These are phyloP conservation scores for Phymastichus coffea DNA, from an alignment of 1,140 invertebrate species.

Conservation along the genomic window DNA sequence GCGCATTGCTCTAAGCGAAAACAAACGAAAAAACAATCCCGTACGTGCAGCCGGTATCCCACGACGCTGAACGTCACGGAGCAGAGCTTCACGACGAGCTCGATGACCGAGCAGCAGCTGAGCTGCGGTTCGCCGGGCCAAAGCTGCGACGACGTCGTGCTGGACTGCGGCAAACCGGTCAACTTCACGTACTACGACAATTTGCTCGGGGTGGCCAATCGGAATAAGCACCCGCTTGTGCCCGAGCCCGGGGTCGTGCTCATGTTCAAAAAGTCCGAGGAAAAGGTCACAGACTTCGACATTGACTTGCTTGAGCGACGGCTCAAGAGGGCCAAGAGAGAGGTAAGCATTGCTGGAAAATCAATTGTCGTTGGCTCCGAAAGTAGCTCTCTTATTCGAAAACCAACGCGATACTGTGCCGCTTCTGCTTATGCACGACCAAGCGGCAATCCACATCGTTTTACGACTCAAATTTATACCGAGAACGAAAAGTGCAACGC, in stretches of 20 bases:
- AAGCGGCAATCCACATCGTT: too few species aligned
- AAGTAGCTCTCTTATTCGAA: too few species aligned
- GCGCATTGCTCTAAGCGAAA: conserved; percentile 50
- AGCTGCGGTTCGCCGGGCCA: conserved; percentile 42
- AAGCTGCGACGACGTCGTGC: conserved; percentile 63
- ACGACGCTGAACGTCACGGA: conserved; percentile 46
- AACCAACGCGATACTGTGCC: too few species aligned
- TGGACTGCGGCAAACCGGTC: conserved; percentile 84
- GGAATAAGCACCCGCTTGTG: conserved; percentile 67
- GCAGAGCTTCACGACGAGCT: too few species aligned
- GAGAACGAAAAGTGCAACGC: too few species aligned
- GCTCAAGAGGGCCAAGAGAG: conserved; percentile 78
- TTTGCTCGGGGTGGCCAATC: conserved; percentile 75
- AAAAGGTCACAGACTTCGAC: conserved; percentile 70
- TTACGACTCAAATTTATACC: too few species aligned
- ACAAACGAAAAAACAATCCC: not conserved
- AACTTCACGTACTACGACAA: conserved; percentile 89
- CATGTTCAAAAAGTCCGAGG: conserved; percentile 75
- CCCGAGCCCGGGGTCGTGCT: conserved; percentile 72
- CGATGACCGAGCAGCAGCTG: conserved; percentile 43
- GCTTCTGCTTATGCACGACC: too few species aligned
- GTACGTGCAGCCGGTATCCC: conserved; percentile 50
- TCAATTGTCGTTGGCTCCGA: too few species aligned
- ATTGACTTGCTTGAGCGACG: conserved; percentile 75
- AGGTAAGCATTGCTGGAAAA: conserved; percentile 51